Evolutionary conservation across 92 coral and sea anemone species (phyloP).

Genomic region (Paramuricea clavata): DNA sequence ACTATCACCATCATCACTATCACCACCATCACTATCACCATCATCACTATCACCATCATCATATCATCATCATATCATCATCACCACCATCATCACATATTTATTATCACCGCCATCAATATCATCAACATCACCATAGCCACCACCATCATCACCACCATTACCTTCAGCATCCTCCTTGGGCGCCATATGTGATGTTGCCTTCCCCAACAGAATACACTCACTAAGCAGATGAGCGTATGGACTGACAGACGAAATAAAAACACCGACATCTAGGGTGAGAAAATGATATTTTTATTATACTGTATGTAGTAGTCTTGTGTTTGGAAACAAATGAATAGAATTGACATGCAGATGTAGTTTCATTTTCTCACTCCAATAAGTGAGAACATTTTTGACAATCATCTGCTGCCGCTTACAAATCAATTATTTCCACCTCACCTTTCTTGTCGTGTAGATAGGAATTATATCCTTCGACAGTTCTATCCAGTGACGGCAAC

Average conservation of each 20-base stretch:
- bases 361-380: no score
- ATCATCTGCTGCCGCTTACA: no score
- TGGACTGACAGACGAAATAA: slow-evolving; percentile 73
- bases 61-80: neutral
- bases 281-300: no score
- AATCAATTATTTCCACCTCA: no score
- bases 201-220: slow-evolving; percentile 85
- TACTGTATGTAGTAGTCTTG: no score
- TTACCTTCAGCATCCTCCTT: slow-evolving; percentile 93
- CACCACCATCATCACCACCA: neutral
- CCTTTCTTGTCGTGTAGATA: slow-evolving; percentile 45
- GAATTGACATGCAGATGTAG: no score
- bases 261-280: slow-evolving; percentile 79
- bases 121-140: neutral
- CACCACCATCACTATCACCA: neutral
- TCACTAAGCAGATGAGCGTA: slow-evolving; percentile 89
- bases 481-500: slow-evolving; percentile 36
- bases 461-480: slow-evolving; percentile 39
- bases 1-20: neutral
- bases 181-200: slow-evolving; percentile 98
- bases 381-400: no score
- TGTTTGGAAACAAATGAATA: no score
- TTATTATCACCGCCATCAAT: neutral
- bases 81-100: neutral
- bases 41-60: neutral